Base-by-base conservation (phyloP, 2,797 vertebrate genomes). In the Diplodus puntazzo region DNA sequence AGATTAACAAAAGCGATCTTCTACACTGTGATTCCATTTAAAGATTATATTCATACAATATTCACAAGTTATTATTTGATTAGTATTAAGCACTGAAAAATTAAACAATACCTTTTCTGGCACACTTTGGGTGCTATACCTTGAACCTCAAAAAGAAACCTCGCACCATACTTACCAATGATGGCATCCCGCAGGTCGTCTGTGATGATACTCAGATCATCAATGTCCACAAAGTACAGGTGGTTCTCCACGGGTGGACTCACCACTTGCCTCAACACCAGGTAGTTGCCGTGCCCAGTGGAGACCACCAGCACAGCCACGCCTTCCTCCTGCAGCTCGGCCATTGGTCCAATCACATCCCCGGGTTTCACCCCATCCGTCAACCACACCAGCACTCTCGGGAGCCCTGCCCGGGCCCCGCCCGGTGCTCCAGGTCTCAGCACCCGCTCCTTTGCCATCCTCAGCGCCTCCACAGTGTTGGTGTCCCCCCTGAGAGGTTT, bases 331-430 rank as follows among this genome's bases (percentile, higher is more conserved):
- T 92, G 96, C 63, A 99, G 94, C 27, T 94, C 93, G 48, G 87
- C 92, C 96, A 97, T 97, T 39, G 96, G 96, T 80, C 94, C 94
- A 0, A 94, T 92, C 85, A 99, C 95, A 18, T 97, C 95, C 0
- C 97, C 98, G 0, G 96, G 97, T 83, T 97, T 97, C 75, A 97
- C 95, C 2, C 98, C 98, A 0, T 99, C 98, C 0, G 98, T 99
- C 86, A 99, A 90, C 98, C 98, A 99, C 50, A 99, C 95, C 92
- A 99, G 88, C 10, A 98, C 98, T 79, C 97, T 97, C 1, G 98
- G 97, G 8, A 98, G 96, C 0, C 90, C 95, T 0, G 81, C 75
- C 45, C 97, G 92, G 43, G 97, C 94, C 0, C 96, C 97, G 0
- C 60, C 89, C 0, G 34, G 30, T 0, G 80, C 92, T 1, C 91